Percentiles rank a stretch among this genome's conserved stretches.
Evolutionary conservation across 2,888 invertebrate genomes (phyloP).

Genomic region (Drosophila nr. perissopoda): DNA sequence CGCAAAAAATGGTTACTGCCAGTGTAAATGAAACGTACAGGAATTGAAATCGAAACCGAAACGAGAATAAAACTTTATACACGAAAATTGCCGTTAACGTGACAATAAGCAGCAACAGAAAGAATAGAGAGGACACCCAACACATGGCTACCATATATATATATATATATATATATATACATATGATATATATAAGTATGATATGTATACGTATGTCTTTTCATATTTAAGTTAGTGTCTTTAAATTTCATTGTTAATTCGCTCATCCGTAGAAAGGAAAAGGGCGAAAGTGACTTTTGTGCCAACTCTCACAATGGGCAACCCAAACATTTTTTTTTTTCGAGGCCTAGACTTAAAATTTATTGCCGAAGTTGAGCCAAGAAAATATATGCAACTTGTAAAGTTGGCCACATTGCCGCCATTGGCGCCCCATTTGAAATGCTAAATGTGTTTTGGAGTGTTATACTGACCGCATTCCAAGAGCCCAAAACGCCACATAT

Average conservation of each 20-base stretch:
- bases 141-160: constrained; percentile 6
- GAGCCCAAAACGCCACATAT: constrained; percentile 66
- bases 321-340: constrained; percentile 38
- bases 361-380: constrained; percentile 72
- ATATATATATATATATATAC: not conserved
- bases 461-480: constrained; percentile 77
- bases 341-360: constrained; percentile 66
- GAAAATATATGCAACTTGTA: constrained; percentile 56
- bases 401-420: constrained; percentile 57
- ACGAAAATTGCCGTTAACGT: constrained; percentile 74
- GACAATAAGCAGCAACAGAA: constrained; percentile 65
- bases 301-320: constrained; percentile 19
- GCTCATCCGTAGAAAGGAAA: constrained; percentile 7
- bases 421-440: constrained; percentile 57
- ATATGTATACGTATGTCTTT: constrained; percentile 7
- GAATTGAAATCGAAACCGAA: constrained; percentile 60
- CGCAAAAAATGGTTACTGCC: constrained; percentile 62
- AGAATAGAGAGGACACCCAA: constrained; percentile 45
- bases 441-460: constrained; percentile 67
- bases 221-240: constrained; percentile 67
- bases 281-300: constrained; percentile 24
- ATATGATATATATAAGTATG: not conserved
- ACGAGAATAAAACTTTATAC: constrained; percentile 66
- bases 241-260: constrained; percentile 75
- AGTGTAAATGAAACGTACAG: constrained; percentile 59